Evolutionary conservation across 1,140 invertebrate genomes (phyloP).

Genomic region (Wiebesia pumilae): DNA sequence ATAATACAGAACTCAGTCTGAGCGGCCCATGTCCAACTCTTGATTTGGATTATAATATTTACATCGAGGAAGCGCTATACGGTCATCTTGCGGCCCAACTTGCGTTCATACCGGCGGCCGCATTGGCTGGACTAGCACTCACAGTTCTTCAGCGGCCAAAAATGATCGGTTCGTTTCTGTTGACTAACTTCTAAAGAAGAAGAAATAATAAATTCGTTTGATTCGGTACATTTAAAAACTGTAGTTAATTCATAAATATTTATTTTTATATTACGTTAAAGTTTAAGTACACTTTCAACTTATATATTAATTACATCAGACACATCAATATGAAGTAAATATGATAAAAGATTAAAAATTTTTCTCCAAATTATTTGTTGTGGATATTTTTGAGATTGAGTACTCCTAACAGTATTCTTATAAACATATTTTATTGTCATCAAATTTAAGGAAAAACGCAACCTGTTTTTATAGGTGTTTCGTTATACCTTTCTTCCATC

Average conservation of each 20-base stretch:
- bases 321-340: no score
- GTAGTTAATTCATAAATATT: not conserved
- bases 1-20: conserved; percentile 72
- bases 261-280: no score
- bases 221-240: not conserved
- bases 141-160: conserved; percentile 67
- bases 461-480: conserved; percentile 59
- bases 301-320: no score
- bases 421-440: not conserved
- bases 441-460: conserved; percentile 25
- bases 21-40: conserved; percentile 67
- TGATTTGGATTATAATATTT: conserved; percentile 71
- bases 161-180: conserved; percentile 63
- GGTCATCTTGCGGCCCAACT: conserved; percentile 68
- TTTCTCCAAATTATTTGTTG: not conserved
- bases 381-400: not conserved
- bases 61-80: conserved; percentile 69
- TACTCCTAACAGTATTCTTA: not conserved
- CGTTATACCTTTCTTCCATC: conserved; percentile 66
- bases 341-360: not conserved
- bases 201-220: not conserved
- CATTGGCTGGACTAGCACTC: conserved; percentile 64
- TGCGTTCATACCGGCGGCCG: conserved; percentile 66
- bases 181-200: not conserved
- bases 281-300: no score